Base-by-base conservation (phyloP, 2,113 vertebrate genomes). In the Rhizomys pruinosus region DNA sequence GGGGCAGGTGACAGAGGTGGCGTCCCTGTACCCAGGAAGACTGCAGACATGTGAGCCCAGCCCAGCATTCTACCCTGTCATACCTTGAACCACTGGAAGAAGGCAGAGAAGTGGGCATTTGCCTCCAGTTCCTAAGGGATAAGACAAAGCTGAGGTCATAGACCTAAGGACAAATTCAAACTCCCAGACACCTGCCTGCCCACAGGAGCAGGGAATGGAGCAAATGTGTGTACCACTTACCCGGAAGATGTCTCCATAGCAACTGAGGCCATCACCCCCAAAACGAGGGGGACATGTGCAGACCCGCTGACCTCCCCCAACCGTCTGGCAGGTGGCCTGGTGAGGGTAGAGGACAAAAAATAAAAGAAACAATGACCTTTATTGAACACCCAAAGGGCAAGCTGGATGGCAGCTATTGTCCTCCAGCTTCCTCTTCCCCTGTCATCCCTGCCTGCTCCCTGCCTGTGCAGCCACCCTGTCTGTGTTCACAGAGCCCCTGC, bases 311-410 rank as follows among this genome's bases (percentile, higher is more conserved):
- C 98, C 98, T 44, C 95, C 97, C 0, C 96, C 96, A 1, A 97
- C 97, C 44, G 95, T 80, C 82, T 95, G 86, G 97, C 99, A 99
- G 0, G 37, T 96, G n/a, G 99, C 99, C 99, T 99, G 78, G 74
- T 72, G 1, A 22, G n/a, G 27, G 34, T 37, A 29, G 63, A 57
- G 64, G 34, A 61, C 91, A 87, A 63, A 79, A 71, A 91, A 80
- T 82, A 3, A 89, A 82, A 84, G 10, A 27, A 29, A 64, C 63
- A 72, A 9, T 11, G 25, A 63, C 52, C 23, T 92, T 74, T 39
- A 25, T 63, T 85, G 19, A 63, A 84, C 52, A 44, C 57, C 79
- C 72, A 7, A 0, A 6, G 4, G 61, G 81, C 2, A 3, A 87
- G 20, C 72, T 32, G 66, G 32, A 12, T 9, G 29, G 37, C 19